These are phyloP conservation scores for Nylanderia fulva DNA, from an alignment of 1,140 invertebrate genomes.

Conservation along the genomic window DNA sequence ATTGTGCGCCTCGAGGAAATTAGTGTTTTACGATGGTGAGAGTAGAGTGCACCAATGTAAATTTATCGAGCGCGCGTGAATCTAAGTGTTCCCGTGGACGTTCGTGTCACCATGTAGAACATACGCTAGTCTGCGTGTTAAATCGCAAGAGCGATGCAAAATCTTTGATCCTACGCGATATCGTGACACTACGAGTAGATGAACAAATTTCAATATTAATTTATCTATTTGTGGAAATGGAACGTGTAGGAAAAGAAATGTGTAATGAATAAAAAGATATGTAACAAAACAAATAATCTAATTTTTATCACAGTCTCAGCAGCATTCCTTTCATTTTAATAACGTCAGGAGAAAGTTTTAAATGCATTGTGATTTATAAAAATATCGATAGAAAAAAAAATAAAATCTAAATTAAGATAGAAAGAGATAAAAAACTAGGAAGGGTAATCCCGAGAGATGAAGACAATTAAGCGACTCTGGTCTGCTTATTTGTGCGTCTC, in stretches of 20 bases:
- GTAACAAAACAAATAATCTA: background rate
- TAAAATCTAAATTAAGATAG: conserved; percentile 24
- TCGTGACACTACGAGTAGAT: background rate
- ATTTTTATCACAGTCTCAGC: too few species aligned
- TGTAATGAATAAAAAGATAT: background rate
- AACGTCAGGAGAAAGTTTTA: background rate
- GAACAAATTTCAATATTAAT: too few species aligned
- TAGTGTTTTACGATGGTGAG: conserved; percentile 43
- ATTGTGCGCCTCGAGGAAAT: conserved; percentile 56
- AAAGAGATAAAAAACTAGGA: conserved; percentile 27
- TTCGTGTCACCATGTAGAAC: conserved; percentile 29
- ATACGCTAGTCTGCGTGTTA: conserved; percentile 24
- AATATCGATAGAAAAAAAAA: background rate
- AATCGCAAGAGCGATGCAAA: conserved; percentile 16
- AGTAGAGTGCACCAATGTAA: conserved; percentile 29
- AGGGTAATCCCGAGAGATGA: conserved; percentile 1
- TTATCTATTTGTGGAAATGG: background rate
- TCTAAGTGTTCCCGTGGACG: conserved; percentile 28
- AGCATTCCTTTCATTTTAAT: too few species aligned
- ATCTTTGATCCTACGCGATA: conserved; percentile 1
- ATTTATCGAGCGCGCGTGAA: conserved; percentile 56
- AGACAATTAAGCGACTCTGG: conserved; percentile 59
- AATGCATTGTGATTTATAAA: too few species aligned
- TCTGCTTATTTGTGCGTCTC: conserved; percentile 67
- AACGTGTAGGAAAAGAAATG: background rate